These are phyloP conservation scores for Ichneumoninae sp. DNA, from an alignment of 2,888 invertebrate species.

Conservation along the genomic window DNA sequence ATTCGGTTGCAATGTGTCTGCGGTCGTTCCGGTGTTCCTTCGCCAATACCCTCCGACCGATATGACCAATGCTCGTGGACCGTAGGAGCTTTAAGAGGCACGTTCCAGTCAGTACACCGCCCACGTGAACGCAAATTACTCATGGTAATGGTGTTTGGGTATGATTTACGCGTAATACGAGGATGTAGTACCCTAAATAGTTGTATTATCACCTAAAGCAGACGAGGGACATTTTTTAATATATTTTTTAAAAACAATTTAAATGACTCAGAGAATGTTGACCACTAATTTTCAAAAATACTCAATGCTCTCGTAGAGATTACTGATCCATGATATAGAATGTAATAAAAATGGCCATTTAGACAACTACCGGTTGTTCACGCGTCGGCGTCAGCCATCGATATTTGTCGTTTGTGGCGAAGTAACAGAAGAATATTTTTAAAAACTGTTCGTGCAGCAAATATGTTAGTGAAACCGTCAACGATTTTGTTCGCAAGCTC, in stretches of 20 bases:
- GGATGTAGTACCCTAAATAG: background rate
- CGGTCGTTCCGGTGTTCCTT: slow-evolving; percentile 52
- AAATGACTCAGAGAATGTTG: background rate
- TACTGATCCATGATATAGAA: background rate
- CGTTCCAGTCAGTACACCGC: slow-evolving; percentile 68
- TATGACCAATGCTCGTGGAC: slow-evolving; percentile 24
- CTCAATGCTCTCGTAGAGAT: background rate
- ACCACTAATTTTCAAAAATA: no score
- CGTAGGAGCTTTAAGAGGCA: slow-evolving; percentile 70
- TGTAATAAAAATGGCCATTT: background rate
- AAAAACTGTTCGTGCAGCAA: background rate
- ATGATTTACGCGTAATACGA: slow-evolving; percentile 48
- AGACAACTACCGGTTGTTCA: no score
- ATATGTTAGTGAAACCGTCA: background rate
- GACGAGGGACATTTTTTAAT: background rate
- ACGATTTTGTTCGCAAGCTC: background rate
- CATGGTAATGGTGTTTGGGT: slow-evolving; percentile 53
- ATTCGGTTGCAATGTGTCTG: slow-evolving; percentile 54
- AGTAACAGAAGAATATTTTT: background rate
- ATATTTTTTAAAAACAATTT: no score
- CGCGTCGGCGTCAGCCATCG: background rate
- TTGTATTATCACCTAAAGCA: background rate
- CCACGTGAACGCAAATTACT: slow-evolving; percentile 61
- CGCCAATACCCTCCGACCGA: slow-evolving; percentile 41
- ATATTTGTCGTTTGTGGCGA: background rate